Evolutionary conservation across 2,797 vertebrate genomes (phyloP), one percentile per base, ranked within the genome.

Genomic region (Phaenicophaeus curvirostris): DNA sequence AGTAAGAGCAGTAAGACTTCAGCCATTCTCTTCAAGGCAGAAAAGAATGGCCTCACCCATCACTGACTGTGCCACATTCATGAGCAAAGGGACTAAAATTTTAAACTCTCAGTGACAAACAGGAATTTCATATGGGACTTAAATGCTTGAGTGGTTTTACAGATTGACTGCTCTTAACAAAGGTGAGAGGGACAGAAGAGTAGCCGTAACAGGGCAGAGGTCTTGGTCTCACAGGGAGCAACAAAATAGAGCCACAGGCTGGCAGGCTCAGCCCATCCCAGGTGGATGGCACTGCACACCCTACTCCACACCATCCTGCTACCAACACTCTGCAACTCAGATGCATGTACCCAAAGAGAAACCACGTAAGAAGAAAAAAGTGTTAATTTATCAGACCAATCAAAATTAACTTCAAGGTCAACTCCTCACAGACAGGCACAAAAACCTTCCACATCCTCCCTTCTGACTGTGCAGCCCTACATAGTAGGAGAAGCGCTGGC

Each of bases 261-360:
- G 61, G 41, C n/a, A 55, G 35, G 35, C 15, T 67, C 35, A 91
- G 50, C 39, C 30, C 35, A 81, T 4, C 6, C 57, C 42, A 13
- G 15, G 7, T 0, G 3, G 35, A 41, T 6, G 20, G 35, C 23
- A 33, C 35, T 13, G 65, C 21, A 35, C 39, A 58, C 46, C 39
- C 33, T 54, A 15, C 24, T 39, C 33, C 31, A 44, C 4, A 8
- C 28, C 1, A 2, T 2, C 58, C 0, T 31, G 39, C 72, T 46
- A 86, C 50, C 18, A 88, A 63, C 88, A 42, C 50, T 20, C 62
- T 33, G 41, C 33, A 68, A 30, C 33, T 53, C 51, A 27, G 18
- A 21, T 11, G 9, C 24, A 24, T 1, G 2, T 11, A 61, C 14
- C 41, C n/a, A 24, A 71, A 85, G 9, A 55, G 27, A 82, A 55